phyloP scores from a whole-genome alignment of 2,113 vertebrate genomes.

The Strix aluco region DNA sequence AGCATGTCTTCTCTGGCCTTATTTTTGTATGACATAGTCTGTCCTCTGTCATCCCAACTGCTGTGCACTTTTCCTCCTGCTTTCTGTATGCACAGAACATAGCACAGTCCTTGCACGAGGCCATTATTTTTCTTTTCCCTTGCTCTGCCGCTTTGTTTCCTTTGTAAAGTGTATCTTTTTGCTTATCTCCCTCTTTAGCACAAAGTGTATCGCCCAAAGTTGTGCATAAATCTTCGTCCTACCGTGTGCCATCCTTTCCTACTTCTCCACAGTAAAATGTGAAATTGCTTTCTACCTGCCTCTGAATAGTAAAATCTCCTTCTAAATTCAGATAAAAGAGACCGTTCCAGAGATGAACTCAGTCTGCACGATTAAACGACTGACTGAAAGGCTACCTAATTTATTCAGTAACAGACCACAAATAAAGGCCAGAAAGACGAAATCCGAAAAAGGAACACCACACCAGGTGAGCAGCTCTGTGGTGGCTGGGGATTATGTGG shows the following conservation, averaged over 20 bases:
- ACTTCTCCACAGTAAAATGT: fast-evolving
- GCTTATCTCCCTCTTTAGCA: background rate
- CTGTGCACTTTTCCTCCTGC: background rate
- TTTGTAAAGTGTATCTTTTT: background rate
- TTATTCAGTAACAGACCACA: background rate
- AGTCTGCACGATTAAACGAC: background rate
- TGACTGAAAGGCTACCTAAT: background rate
- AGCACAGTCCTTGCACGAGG: fast-evolving
- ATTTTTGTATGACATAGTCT: background rate
- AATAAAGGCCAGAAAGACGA: background rate
- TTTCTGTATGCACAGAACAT: background rate
- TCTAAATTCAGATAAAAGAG: background rate
- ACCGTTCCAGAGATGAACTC: background rate
- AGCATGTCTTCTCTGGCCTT: background rate
- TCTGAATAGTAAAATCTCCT: background rate
- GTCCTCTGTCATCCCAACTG: background rate
- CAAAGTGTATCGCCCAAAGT: fast-evolving
- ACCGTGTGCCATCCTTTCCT: too few species aligned
- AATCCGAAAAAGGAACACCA: background rate
- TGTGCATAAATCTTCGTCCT: background rate
- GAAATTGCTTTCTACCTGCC: background rate
- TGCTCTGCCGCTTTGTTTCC: background rate
- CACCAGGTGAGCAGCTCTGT: background rate
- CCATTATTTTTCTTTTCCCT: background rate
- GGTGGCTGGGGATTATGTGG: background rate